Conservation (phyloP, 2,888 invertebrate genomes). For the Danaus chrysippus region DNA sequence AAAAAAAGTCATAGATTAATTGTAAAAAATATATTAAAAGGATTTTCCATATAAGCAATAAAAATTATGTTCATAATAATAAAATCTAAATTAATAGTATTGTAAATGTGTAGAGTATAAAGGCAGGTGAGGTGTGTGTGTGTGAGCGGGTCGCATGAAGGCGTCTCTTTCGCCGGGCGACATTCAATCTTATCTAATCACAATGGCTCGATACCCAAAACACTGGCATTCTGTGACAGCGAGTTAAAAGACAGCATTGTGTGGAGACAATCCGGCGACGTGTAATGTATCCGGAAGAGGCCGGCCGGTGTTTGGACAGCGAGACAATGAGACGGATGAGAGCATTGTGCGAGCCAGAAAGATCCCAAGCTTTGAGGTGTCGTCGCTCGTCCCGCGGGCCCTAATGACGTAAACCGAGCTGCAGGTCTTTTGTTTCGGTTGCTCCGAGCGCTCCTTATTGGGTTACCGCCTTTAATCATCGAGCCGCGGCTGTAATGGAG, state of each 20-base stretch:
- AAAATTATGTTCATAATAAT: too few species aligned
- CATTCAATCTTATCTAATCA: conserved; percentile 40
- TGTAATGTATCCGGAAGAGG: conserved; percentile 50
- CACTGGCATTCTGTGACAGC: conserved; percentile 31
- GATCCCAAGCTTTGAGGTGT: conserved; percentile 49
- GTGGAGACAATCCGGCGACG: conserved; percentile 20
- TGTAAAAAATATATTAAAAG: too few species aligned
- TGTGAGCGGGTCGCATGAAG: background rate
- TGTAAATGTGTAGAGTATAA: too few species aligned
- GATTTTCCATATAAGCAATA: too few species aligned
- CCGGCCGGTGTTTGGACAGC: conserved; percentile 56
- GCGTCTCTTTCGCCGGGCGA: conserved; percentile 6
- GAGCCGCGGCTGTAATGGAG: conserved; percentile 45
- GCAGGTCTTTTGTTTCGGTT: conserved; percentile 66
- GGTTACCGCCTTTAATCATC: conserved; percentile 73
- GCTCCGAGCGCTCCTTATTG: conserved; percentile 59
- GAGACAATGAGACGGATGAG: conserved; percentile 56
- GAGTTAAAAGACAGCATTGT: conserved; percentile 21
- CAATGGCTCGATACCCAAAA: conserved; percentile 44
- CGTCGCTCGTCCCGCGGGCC: conserved; percentile 38
- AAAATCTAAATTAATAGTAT: too few species aligned
- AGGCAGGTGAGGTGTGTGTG: too few species aligned
- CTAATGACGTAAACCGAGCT: conserved; percentile 71
- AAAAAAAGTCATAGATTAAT: too few species aligned
- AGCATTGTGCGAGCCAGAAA: conserved; percentile 43